phyloP scores from a whole-genome alignment of 2,797 vertebrate species.

The Alcedo quadribrachys region DNA sequence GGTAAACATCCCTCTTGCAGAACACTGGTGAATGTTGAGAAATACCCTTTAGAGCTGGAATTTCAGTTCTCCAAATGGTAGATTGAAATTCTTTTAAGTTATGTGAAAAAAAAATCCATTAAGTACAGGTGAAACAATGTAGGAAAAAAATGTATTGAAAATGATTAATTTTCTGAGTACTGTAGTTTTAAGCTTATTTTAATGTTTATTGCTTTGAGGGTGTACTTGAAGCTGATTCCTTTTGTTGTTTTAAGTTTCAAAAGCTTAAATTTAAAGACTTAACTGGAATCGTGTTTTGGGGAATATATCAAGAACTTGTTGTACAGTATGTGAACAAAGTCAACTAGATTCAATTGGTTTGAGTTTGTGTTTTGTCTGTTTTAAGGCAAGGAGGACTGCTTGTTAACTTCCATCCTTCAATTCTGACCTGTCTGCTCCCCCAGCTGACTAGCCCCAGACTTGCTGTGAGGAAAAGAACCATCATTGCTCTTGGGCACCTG shows the following conservation, averaged over 20 bases:
- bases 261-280: not conserved
- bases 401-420: slow-evolving; percentile 99
- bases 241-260: not conserved
- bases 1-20: slow-evolving; percentile 76
- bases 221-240: not conserved
- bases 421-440: slow-evolving; percentile 97
- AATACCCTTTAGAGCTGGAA: not conserved
- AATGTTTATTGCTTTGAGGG: not conserved
- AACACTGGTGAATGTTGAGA: not conserved
- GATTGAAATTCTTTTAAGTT: not conserved
- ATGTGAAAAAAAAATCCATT: not conserved
- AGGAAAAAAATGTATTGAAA: not conserved
- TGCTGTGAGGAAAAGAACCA: slow-evolving; percentile 97
- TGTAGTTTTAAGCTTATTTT: not conserved
- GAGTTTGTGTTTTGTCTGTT: slow-evolving; percentile 75
- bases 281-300: not conserved
- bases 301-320: slow-evolving; percentile 7
- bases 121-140: not conserved
- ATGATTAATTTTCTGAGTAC: not conserved
- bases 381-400: slow-evolving; percentile 96
- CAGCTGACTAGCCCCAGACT: slow-evolving; percentile 98
- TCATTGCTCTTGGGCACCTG: slow-evolving; percentile 98
- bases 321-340: slow-evolving; percentile 22
- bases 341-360: slow-evolving; percentile 66
- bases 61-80: not conserved